phyloP scores from a whole-genome alignment of 1,140 invertebrate species.

The Gonioctena quinquepunctata region DNA sequence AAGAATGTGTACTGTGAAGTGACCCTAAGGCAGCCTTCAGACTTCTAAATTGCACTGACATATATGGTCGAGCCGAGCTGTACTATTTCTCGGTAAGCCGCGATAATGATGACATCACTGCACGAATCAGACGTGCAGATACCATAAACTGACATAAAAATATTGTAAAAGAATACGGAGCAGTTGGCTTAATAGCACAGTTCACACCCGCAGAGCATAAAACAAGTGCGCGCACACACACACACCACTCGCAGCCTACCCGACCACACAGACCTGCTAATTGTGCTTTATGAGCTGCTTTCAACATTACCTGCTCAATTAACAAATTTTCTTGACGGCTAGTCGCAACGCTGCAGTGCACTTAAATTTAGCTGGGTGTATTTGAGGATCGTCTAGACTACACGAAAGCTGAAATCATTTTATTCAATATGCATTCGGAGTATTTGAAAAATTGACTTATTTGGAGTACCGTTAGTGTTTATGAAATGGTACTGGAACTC shows the following conservation, averaged over 20 bases:
- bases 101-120: slow-evolving; percentile 8
- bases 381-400: too few relatives aligned
- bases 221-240: slow-evolving; percentile 21
- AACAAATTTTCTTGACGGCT: slow-evolving; percentile 27
- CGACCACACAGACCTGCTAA: slow-evolving; percentile 31
- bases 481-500: too few relatives aligned
- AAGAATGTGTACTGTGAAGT: too few relatives aligned
- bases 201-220: slow-evolving; percentile 27
- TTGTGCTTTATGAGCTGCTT: slow-evolving; percentile 31
- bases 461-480: too few relatives aligned
- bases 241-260: slow-evolving; percentile 7
- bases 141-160: slow-evolving; percentile 18
- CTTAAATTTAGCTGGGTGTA: not conserved
- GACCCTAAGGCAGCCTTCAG: too few relatives aligned
- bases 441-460: too few relatives aligned
- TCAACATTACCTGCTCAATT: slow-evolving; percentile 22
- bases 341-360: not conserved
- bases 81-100: not conserved
- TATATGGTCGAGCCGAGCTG: not conserved
- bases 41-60: too few relatives aligned
- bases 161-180: slow-evolving; percentile 9
- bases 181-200: slow-evolving; percentile 13
- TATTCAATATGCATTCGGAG: too few relatives aligned
- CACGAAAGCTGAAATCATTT: too few relatives aligned
- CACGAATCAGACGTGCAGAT: not conserved